phyloP scores from a whole-genome alignment of 2,888 invertebrate genomes.

The Apoda limacodes region DNA sequence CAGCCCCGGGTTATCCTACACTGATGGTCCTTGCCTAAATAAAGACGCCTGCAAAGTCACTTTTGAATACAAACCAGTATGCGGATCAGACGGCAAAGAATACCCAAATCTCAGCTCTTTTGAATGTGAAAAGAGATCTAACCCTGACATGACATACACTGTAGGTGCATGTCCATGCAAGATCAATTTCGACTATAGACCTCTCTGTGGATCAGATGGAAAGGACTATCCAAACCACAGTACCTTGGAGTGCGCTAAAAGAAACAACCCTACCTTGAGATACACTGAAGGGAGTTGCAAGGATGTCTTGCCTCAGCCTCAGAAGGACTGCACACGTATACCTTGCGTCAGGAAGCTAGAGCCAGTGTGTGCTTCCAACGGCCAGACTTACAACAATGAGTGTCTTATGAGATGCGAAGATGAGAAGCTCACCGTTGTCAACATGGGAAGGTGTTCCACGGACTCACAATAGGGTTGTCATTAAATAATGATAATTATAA shows the following conservation, averaged over 20 bases:
- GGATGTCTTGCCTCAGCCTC: too few species aligned
- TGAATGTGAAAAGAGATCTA: too few species aligned
- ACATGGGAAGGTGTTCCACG: too few species aligned
- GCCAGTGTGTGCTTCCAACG: slow-evolving; percentile 77
- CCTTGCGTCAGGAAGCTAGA: too few species aligned
- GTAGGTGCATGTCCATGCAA: too few species aligned
- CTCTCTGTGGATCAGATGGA: slow-evolving; percentile 28
- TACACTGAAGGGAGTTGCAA: slow-evolving; percentile 11
- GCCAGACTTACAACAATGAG: slow-evolving; percentile 72
- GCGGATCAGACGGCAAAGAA: slow-evolving; percentile 76
- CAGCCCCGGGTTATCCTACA: neutral
- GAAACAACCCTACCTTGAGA: neutral
- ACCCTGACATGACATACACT: too few species aligned
- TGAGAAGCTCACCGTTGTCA: too few species aligned
- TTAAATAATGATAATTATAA: too few species aligned
- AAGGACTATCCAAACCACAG: neutral
- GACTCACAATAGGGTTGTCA: too few species aligned
- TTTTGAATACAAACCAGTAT: slow-evolving; percentile 40
- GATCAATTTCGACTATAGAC: slow-evolving; percentile 26
- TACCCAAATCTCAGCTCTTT: too few species aligned
- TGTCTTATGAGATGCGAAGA: slow-evolving; percentile 70
- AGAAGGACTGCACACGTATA: too few species aligned
- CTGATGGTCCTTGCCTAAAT: slow-evolving; percentile 1
- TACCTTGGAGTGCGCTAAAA: neutral
- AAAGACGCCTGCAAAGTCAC: slow-evolving; percentile 10